Evolutionary conservation across 2,888 invertebrate species (phyloP).

Genomic region (Euzophera pinguis): DNA sequence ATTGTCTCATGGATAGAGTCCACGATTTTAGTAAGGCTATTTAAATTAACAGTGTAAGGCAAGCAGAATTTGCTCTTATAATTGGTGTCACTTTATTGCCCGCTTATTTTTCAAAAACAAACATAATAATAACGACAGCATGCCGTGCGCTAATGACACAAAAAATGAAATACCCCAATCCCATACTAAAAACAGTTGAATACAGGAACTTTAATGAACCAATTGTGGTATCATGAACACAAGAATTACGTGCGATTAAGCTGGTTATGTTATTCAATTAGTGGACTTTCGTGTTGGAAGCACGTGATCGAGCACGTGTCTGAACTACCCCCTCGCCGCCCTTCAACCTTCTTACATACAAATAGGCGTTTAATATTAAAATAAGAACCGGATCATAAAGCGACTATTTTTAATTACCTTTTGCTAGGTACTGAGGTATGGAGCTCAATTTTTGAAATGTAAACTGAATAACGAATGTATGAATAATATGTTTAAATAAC

Average conservation of each 20-base stretch:
- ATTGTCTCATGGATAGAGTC: no score
- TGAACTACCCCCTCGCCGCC: constrained; percentile 20
- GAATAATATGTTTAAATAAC: no score
- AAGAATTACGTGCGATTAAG: constrained; percentile 35
- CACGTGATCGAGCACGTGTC: constrained; percentile 39
- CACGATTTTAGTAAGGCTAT: no score
- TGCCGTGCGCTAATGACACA: constrained; percentile 39
- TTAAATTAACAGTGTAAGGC: no score
- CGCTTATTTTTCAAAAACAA: no score
- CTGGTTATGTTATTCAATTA: constrained; percentile 46
- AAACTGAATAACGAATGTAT: no score
- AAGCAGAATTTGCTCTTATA: no score
- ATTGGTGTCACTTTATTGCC: no score
- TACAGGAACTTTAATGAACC: constrained; percentile 52
- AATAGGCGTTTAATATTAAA: constrained; percentile 50
- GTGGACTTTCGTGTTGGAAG: constrained; percentile 34
- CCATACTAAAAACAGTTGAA: constrained; percentile 34
- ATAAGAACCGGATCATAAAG: constrained; percentile 41
- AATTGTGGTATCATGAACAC: constrained; percentile 42
- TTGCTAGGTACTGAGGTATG: no score
- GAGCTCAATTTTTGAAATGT: no score
- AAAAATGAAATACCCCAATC: constrained; percentile 23
- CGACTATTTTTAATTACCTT: constrained; percentile 24
- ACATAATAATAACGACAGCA: constrained; percentile 23
- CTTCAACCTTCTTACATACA: constrained; percentile 48